Base-by-base conservation (phyloP, 2,797 vertebrate genomes). In the Aotus griseimembra region DNA sequence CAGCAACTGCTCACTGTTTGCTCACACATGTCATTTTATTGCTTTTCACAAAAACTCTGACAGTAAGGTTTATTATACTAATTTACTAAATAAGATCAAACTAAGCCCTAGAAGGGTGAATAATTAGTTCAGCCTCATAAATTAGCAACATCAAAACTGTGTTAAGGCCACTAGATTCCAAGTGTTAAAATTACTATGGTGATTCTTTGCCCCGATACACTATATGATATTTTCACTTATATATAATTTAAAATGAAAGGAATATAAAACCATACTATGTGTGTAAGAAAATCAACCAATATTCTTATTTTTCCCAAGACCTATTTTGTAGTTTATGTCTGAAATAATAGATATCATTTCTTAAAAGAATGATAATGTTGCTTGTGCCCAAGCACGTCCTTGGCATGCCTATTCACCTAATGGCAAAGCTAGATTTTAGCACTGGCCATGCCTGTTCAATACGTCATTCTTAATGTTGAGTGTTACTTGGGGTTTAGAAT, bases 21-120 rank as follows among this genome's bases (percentile, higher is more conserved):
- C 39, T 67, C n/a, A 70, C 19, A 41, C 2, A 20, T 19, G 39
- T 77, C 73, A 22, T 64, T 67, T 80, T 24, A 76, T 76, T 48
- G 39, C 22, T 64, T 76, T 95, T 48, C 52, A 52, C 28, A 67
- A 52, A 84, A 57, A 33, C 12, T 30, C 33, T 75, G 14, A 96
- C 30, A 89, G n/a, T 24, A 58, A 36, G 12, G 1, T 89, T 81
- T 61, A 72, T n/a, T 76, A 67, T n/a, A 75, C 8, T 70, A 61
- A 55, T 79, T 80, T 92, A 90, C 10, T 55, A 77, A 87, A 84
- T 67, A 87, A 72, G 70, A 81, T 87, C 55, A 73, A 94, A 67
- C 44, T 39, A 36, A 90, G 48, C 19, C 46, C 70, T 28, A 33
- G 19, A 64, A 46, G 61, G 72, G 75, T 57, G 50, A 93, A 50